Conservation (phyloP, 2,113 vertebrate species). For the Coreoperca whiteheadi region DNA sequence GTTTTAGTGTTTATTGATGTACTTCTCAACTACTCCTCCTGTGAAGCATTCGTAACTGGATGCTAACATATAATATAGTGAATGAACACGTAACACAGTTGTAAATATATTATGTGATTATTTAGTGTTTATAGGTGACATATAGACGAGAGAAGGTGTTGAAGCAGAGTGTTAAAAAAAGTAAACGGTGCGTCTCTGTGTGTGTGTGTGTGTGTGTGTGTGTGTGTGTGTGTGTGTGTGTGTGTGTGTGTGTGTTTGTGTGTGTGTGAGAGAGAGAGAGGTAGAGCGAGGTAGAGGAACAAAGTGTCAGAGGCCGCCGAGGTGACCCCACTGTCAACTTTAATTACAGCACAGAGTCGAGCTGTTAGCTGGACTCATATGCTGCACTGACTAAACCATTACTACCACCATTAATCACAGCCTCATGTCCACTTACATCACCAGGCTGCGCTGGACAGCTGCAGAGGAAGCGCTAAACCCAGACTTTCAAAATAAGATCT, state of each 20-base stretch:
- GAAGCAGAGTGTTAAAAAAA: too few species aligned
- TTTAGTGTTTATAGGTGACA: too few species aligned
- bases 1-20: too few species aligned
- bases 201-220: too few species aligned
- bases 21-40: too few species aligned
- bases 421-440: slow-evolving; percentile 69
- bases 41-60: too few species aligned
- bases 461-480: slow-evolving; percentile 24
- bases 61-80: too few species aligned
- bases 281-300: slow-evolving; percentile 17
- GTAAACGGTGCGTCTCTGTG: too few species aligned
- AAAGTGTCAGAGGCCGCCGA: slow-evolving; percentile 48
- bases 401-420: slow-evolving; percentile 82
- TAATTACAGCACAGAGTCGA: slow-evolving; percentile 50
- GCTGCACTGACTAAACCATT: slow-evolving; percentile 77
- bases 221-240: neutral
- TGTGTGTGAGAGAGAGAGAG: neutral
- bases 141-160: too few species aligned
- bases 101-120: too few species aligned
- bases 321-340: slow-evolving; percentile 66
- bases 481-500: slow-evolving; percentile 51
- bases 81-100: too few species aligned
- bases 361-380: slow-evolving; percentile 63
- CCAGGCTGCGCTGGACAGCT: slow-evolving; percentile 16
- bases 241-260: slow-evolving; percentile 9